Percentiles rank a stretch among this genome's conserved stretches.
phyloP scores from a whole-genome alignment of 2,797 vertebrate species.

The Telmatherina bonti region DNA sequence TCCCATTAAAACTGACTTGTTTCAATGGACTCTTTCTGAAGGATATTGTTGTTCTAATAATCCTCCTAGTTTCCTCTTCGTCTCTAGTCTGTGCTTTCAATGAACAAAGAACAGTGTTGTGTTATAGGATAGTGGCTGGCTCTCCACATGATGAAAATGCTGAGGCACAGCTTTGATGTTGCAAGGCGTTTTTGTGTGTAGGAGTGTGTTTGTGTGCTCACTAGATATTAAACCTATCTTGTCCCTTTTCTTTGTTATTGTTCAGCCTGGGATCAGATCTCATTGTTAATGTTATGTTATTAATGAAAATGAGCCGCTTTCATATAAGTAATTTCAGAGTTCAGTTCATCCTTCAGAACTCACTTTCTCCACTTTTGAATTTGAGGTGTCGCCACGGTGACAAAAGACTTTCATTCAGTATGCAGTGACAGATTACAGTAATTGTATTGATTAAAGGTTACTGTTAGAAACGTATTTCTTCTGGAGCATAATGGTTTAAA shows the following conservation, averaged over 20 bases:
- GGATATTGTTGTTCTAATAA: conserved; percentile 46
- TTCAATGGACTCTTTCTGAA: conserved; percentile 38
- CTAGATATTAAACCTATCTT: conserved; percentile 10
- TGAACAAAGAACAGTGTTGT: conserved; percentile 53
- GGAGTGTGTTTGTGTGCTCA: conserved; percentile 19
- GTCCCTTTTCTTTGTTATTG: conserved; percentile 4
- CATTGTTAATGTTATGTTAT: conserved; percentile 1
- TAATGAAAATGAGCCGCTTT: conserved; percentile 15
- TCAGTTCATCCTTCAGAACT: neutral
- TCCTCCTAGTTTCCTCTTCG: conserved; percentile 25
- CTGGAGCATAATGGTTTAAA: conserved; percentile 37
- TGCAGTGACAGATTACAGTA: conserved; percentile 31
- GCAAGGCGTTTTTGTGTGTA: conserved; percentile 43
- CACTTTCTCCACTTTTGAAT: conserved; percentile 22
- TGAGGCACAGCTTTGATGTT: conserved; percentile 63
- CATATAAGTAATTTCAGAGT: conserved; percentile 13
- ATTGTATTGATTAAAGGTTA: conserved; percentile 39
- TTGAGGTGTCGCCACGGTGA: conserved; percentile 20
- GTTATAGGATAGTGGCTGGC: conserved; percentile 56
- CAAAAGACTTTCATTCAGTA: conserved; percentile 40
- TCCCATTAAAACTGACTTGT: conserved; percentile 40
- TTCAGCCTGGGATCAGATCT: conserved; percentile 15
- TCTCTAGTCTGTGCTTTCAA: conserved; percentile 28
- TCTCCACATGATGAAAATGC: conserved; percentile 65
- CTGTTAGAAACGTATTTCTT: conserved; percentile 35